A percentile compares a stretch with the other conserved stretches of the same genome.
Evolutionary conservation across 2,113 vertebrate species (phyloP).

Genomic region (Piprites chloris): DNA sequence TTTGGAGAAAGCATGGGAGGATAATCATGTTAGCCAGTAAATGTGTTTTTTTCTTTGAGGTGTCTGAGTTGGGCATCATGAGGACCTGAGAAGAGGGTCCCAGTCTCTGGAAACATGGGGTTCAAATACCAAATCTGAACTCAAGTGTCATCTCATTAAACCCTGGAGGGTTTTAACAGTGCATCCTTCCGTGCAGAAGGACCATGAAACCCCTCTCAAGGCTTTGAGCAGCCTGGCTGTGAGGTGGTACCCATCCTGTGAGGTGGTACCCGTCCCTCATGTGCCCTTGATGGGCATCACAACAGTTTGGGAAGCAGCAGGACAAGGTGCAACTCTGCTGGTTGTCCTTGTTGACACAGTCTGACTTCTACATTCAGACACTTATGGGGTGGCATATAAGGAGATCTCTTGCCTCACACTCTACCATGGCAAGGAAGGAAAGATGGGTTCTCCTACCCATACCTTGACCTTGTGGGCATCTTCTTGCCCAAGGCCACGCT

Average conservation of each 20-base stretch:
- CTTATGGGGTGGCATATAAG: neutral
- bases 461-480: neutral
- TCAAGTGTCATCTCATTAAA: fast-evolving
- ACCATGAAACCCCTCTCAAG: fast-evolving
- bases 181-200: neutral
- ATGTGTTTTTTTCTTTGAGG: neutral
- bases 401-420: neutral
- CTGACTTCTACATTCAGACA: fast-evolving
- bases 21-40: neutral
- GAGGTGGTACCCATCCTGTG: neutral
- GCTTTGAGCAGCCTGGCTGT: fast-evolving
- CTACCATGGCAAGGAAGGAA: neutral
- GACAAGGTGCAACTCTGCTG: neutral
- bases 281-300: neutral
- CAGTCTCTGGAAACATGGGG: neutral
- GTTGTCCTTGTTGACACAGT: fast-evolving
- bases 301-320: neutral
- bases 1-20: neutral
- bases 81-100: neutral
- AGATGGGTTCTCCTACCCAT: neutral
- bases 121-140: neutral
- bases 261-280: neutral
- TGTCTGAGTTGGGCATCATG: neutral
- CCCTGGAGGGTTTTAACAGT: neutral
- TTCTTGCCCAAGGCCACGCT: neutral